Base-by-base conservation (phyloP, 2,888 invertebrate species). In the Drosophila mulleri region DNA sequence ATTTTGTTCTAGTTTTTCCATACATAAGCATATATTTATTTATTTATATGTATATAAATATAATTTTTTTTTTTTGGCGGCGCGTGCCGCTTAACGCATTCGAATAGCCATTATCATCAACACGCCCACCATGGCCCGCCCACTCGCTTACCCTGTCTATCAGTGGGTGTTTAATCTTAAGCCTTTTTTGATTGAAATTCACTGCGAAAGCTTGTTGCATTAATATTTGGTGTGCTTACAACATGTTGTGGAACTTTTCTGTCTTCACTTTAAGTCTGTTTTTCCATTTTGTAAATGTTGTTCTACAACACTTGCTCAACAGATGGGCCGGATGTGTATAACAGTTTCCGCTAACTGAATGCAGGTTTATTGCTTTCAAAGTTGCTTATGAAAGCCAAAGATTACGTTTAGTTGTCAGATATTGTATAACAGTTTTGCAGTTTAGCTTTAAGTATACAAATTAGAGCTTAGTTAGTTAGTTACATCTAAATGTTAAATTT, bases 1-100 rank as follows among this genome's bases (percentile, higher is more conserved):
- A 88, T 88, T 76, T 64, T 50, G 88, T 50, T 61, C 83, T 73
- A 78, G 67, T 86, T 73, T 60, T 45, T 52, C 53, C 50, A 26
- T 11, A 29, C 12, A 20, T n/a, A 47, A 14, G 20, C 8, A 26
- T 3, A 16, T 45, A 26, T 14, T 16, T 23, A 29, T 39, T 12
- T 37, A 14, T 37, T 14, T 37, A 39, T 39, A 16, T 39, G 2
- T 16, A 7, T 39, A 39, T 16, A 48, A 14, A 41, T 32, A 48
- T n/a, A 29, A n/a, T n/a, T n/a, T 47, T 44, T 77, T 5, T 59
- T 39, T 53, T 44, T 59, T 35, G 56, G 14, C 37, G 54, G 52
- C 44, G 42, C 16, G 47, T 71, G 50, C 48, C 52, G 60, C 58
- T 58, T 56, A 47, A 39, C 61, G 54, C 42, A 52, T 65, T 56